Evolutionary conservation across 2,888 invertebrate species (phyloP).

Genomic region (Pediacus dermestoides): DNA sequence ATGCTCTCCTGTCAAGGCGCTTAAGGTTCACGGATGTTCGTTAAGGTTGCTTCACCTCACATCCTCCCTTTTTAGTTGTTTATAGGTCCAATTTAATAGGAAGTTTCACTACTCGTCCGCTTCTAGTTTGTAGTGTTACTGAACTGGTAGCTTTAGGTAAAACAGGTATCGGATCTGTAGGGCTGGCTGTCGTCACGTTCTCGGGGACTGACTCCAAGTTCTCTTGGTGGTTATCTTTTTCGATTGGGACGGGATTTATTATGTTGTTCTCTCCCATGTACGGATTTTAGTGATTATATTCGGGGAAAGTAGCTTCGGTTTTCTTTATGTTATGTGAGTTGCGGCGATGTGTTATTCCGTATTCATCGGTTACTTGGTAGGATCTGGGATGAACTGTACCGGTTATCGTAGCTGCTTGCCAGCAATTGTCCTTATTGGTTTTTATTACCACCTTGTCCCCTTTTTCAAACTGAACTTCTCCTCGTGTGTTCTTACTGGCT

Average conservation of each 20-base stretch:
- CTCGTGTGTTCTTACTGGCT: background rate
- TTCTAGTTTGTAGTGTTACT: background rate
- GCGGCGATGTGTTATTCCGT: slow-evolving; percentile 1
- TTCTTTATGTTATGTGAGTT: slow-evolving; percentile 1
- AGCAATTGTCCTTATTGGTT: background rate
- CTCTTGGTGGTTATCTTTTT: background rate
- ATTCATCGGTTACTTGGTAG: background rate
- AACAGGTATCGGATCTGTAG: too few species aligned
- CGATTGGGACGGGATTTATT: background rate
- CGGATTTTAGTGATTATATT: background rate
- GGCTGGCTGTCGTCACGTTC: background rate
- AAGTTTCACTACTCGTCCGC: slow-evolving; percentile 2
- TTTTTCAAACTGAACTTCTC: background rate
- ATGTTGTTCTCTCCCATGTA: background rate
- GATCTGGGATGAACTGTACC: background rate
- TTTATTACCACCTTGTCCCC: slow-evolving; percentile 1
- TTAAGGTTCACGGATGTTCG: too few species aligned
- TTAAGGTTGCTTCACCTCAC: too few species aligned
- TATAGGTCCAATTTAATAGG: slow-evolving; percentile 1
- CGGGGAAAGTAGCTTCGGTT: slow-evolving; percentile 1
- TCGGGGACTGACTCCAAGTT: background rate
- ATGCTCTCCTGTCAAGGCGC: too few species aligned
- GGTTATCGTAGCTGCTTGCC: background rate
- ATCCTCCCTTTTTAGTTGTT: slow-evolving; percentile 2
- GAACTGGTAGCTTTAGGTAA: too few species aligned